Evolutionary conservation across 2,888 invertebrate species (phyloP).

Genomic region (Omphaloscelis lunosa): DNA sequence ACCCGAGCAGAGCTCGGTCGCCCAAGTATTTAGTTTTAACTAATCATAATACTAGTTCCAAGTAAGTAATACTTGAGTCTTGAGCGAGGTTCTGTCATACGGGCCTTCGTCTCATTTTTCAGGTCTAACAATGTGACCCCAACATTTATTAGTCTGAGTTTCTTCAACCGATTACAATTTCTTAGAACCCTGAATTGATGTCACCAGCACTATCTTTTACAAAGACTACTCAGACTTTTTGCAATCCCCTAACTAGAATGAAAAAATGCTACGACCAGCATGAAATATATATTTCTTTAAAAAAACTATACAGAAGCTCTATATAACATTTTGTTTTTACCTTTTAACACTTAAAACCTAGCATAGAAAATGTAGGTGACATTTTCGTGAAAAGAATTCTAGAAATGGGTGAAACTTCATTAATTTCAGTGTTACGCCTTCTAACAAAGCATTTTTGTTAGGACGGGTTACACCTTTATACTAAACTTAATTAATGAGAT

Average conservation of each 20-base stretch:
- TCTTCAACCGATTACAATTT: constrained; percentile 10
- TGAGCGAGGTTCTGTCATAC: too few relatives aligned
- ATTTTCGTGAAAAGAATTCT: constrained; percentile 55
- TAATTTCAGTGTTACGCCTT: constrained; percentile 49
- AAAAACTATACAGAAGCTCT: constrained; percentile 18
- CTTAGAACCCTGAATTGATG: constrained; percentile 27
- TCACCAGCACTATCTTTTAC: constrained; percentile 17
- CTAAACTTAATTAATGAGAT: background rate
- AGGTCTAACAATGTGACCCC: too few relatives aligned
- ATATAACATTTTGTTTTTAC: constrained; percentile 49
- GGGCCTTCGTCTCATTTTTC: too few relatives aligned
- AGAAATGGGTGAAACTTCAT: constrained; percentile 51
- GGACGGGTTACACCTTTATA: constrained; percentile 34
- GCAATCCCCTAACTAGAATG: background rate
- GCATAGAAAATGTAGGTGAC: constrained; percentile 50
- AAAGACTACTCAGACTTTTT: constrained; percentile 34
- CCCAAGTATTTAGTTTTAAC: too few relatives aligned
- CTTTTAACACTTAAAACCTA: constrained; percentile 39
- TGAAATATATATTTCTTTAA: constrained; percentile 41
- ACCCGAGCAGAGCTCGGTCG: too few relatives aligned
- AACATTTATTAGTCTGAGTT: background rate
- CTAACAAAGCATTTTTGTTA: constrained; percentile 44
- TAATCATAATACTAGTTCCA: too few relatives aligned
- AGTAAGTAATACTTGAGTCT: too few relatives aligned
- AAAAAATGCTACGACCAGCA: constrained; percentile 30